Base-by-base conservation (phyloP, 2,888 invertebrate genomes). In the Junonia oenone region DNA sequence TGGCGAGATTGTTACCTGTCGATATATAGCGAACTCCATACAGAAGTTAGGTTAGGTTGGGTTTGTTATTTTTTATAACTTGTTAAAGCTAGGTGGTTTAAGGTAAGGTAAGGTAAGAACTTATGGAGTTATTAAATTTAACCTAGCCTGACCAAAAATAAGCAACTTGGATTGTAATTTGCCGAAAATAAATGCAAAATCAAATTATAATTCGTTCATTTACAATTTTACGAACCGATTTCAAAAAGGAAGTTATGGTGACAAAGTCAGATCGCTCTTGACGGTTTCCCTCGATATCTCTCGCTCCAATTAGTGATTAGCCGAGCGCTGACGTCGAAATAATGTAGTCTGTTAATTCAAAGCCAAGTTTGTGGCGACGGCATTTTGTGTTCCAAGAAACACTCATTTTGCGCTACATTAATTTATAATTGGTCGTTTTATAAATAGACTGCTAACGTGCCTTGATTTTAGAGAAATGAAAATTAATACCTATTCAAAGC, bases 261-360 rank as follows among this genome's bases (percentile, higher is more conserved):
- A 29, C 11, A 11, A 11, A 29, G 11, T 29, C 29, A n/a, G 31
- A 33, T 27, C 26, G n/a, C 8, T 11, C 46, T 38, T 22, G 38
- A 46, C 46, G 13, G 46, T 46, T 38, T 50, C 29, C 35, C 45
- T 45, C 37, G 35, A 52, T 37, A 37, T 46, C 38, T 52, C 38
- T 52, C 46, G 29, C 52, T 52, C 52, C 46, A 52, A 52, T 52
- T 46, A 46, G 37, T 52, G 13, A 46, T 46, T 17, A 46, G 52
- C 6, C 11, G 37, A 45, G 46, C 35, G 26, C 45, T 52, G 46
- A 52, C 45, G 27, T n/a, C 27, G 45, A 37, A 52, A 52, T 52
- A 37, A 52, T 52, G 46, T 27, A 17, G 33, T 19, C 33, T 45
- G 33, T 29, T 29, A 35, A 45, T 37, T 52, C 19, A 26, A 52